Percentiles rank a stretch among this genome's conserved stretches.
Conservation (phyloP, 2,888 invertebrate species). For the Catonia carolina region DNA sequence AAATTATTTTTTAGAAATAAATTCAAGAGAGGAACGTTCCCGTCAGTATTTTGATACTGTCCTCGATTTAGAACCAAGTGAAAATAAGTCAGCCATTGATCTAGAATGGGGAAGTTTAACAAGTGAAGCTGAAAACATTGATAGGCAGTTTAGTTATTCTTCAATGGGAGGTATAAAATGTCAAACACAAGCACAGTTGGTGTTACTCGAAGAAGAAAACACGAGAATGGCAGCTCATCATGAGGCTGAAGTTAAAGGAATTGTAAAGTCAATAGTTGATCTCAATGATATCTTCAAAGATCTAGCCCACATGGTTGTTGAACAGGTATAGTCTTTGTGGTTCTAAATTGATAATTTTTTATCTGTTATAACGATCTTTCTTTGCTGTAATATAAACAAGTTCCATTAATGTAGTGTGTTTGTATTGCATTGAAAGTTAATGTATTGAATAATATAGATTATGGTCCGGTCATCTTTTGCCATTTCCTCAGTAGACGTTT, state of each 20-base stretch:
- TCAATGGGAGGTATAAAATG: neutral
- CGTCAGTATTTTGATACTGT: constrained; percentile 77
- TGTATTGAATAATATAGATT: too few relatives aligned
- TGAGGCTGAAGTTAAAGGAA: constrained; percentile 83
- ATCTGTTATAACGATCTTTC: too few relatives aligned
- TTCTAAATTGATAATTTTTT: neutral
- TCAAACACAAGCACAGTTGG: constrained; percentile 52
- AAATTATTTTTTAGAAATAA: too few relatives aligned
- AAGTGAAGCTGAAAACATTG: constrained; percentile 28
- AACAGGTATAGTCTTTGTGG: constrained; percentile 45
- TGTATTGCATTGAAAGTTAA: too few relatives aligned
- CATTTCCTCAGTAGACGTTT: too few relatives aligned
- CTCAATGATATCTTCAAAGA: constrained; percentile 91
- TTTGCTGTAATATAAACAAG: too few relatives aligned
- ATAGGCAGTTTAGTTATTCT: constrained; percentile 22
- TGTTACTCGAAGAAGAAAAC: constrained; percentile 79
- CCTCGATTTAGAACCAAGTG: constrained; percentile 45
- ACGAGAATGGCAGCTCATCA: constrained; percentile 61
- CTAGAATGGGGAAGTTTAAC: constrained; percentile 30
- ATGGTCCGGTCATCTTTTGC: too few relatives aligned
- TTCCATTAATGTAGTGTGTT: too few relatives aligned
- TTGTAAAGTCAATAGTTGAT: constrained; percentile 88
- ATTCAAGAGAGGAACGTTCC: constrained; percentile 84
- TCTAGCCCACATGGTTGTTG: constrained; percentile 52
- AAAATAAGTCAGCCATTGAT: constrained; percentile 21